Evolutionary conservation across 2,113 vertebrate species (phyloP), one percentile per base, ranked within the genome.

Genomic region (Notiomystis cincta): DNA sequence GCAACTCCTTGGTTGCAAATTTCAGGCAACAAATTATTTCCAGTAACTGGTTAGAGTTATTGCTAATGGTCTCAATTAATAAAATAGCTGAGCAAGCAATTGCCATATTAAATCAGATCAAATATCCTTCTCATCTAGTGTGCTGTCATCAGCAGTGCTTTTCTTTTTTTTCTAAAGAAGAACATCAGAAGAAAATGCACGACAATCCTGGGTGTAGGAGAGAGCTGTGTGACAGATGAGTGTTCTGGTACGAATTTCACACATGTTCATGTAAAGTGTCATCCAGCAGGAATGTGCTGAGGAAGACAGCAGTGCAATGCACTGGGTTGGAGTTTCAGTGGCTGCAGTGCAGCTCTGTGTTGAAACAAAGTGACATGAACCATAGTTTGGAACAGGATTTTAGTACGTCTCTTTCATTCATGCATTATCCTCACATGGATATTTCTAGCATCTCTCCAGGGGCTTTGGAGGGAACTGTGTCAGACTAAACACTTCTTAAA

Each of bases 401-500:
- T 48, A 66, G 71, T 33, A 5, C 4, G 3, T 56, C 85, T 83
- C 81, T 93, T 86, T 90, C 90, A 81, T 93, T 91, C 76, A 38
- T 80, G 69, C 62, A 6, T 61, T 80, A 85, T 83, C 56, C 71
- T 88, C 44, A 21, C 6, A 5, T 65, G 60, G 64, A 24, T 90
- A 62, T 88, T 94, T 88, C 61, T 10, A 89, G 72, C 28, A 42
- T 81, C 67, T 86, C 79, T 83, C 58, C 31, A 73, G 87, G 87
- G 71, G 88, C 67, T 94, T 92, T 71, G 64, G 27, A 70, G 90
- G 90, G 85, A 95, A 92, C 75, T 81, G 40, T 82, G 81, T 95
- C 93, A 96, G 89, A 95, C 91, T 95, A 96, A 95, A 95, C 83
- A 95, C 78, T 93, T 94, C 77, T 94, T 95, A 93, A 95, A 89